Percentiles rank a stretch among this genome's conserved stretches.
Evolutionary conservation across 2,888 invertebrate species (phyloP).

Genomic region (Pteria penguin): DNA sequence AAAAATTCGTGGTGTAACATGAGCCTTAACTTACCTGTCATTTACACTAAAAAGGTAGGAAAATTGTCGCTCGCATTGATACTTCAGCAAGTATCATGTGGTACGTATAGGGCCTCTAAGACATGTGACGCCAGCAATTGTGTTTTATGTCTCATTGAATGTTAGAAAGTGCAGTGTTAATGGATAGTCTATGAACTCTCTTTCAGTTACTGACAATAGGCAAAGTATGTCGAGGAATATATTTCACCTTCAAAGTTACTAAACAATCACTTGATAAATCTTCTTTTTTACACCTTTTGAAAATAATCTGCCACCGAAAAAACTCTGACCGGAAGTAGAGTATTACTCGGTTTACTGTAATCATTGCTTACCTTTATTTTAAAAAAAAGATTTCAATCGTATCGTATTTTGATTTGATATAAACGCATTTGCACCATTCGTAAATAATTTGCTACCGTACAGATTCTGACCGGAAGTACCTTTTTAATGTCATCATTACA

Average conservation of each 20-base stretch:
- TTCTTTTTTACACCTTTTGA: too few relatives aligned
- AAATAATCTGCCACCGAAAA: too few relatives aligned
- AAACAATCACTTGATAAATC: too few relatives aligned
- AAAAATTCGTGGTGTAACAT: not conserved
- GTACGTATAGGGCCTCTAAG: not conserved
- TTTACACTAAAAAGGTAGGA: not conserved
- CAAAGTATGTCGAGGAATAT: not conserved
- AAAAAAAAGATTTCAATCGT: too few relatives aligned
- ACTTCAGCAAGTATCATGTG: not conserved
- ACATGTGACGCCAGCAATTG: not conserved
- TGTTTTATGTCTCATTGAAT: not conserved
- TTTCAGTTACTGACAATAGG: not conserved
- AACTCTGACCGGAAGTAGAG: too few relatives aligned
- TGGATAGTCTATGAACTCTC: not conserved
- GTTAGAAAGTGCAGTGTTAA: not conserved
- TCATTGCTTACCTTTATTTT: too few relatives aligned
- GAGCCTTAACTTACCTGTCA: not conserved
- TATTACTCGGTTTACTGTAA: too few relatives aligned
- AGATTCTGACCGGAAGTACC: too few relatives aligned
- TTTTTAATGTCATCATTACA: too few relatives aligned
- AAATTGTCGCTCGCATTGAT: not conserved
- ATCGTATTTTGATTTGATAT: too few relatives aligned
- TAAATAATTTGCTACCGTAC: too few relatives aligned
- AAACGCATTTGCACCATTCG: too few relatives aligned
- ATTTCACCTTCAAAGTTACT: not conserved